A percentile compares a stretch with the other conserved stretches of the same genome.
phyloP scores from a whole-genome alignment of 2,888 invertebrate genomes.

The Darwinula stevensoni region DNA sequence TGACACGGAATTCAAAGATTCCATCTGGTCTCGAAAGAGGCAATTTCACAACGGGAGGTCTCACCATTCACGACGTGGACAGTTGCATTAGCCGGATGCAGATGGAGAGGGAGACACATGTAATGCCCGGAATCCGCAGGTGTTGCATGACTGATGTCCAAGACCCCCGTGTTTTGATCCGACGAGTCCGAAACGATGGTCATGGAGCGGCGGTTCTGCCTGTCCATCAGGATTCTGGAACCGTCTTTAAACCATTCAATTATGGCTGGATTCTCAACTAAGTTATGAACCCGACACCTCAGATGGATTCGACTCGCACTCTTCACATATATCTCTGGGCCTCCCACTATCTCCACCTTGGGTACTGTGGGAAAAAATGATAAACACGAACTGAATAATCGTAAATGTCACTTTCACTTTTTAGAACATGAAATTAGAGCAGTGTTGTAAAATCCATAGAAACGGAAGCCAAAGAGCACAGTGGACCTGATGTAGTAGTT shows the following conservation, averaged over 20 bases:
- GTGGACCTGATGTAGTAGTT: too few species aligned
- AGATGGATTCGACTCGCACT: not conserved
- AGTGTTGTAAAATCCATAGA: too few species aligned
- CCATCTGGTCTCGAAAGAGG: too few species aligned
- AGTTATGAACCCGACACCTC: not conserved
- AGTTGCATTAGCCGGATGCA: not conserved
- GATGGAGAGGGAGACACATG: not conserved
- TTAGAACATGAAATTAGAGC: too few species aligned
- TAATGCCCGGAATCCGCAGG: not conserved
- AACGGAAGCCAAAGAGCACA: too few species aligned
- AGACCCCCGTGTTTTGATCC: not conserved
- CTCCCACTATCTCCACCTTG: not conserved
- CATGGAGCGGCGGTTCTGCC: too few species aligned
- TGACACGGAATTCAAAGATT: too few species aligned
- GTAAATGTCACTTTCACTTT: too few species aligned
- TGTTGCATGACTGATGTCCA: not conserved
- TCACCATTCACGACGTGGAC: not conserved
- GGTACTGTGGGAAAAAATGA: not conserved
- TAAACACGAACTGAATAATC: too few species aligned
- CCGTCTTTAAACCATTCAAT: not conserved
- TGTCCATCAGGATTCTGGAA: too few species aligned
- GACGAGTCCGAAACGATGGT: not conserved
- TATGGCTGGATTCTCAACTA: not conserved
- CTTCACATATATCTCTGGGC: constrained; percentile 1
- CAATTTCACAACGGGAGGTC: too few species aligned